Evolutionary conservation across 2,888 invertebrate genomes (phyloP).

Genomic region (Uloborus plumipes): DNA sequence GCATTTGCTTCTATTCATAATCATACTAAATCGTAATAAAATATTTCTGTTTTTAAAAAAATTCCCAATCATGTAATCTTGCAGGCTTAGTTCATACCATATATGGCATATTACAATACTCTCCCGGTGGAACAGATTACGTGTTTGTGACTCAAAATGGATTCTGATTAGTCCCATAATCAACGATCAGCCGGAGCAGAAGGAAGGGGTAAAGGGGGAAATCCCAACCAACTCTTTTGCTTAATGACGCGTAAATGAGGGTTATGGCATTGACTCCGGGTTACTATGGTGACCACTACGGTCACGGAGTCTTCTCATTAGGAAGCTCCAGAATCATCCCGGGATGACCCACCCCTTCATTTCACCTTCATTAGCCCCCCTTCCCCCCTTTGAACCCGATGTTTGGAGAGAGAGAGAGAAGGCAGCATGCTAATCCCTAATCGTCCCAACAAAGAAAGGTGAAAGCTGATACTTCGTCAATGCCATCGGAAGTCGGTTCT

Average conservation of each 20-base stretch:
- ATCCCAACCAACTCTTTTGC: conserved; percentile 27
- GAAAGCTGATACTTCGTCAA: no score
- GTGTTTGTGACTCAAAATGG: no score
- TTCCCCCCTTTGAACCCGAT: conserved; percentile 6
- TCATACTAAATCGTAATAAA: no score
- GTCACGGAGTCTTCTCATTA: conserved; percentile 29
- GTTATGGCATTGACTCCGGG: conserved; percentile 11
- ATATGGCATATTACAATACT: not conserved
- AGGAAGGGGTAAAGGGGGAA: not conserved
- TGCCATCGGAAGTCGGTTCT: no score
- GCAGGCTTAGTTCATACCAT: not conserved
- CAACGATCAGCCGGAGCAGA: conserved; percentile 32
- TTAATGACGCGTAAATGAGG: conserved; percentile 32
- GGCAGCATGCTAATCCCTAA: conserved; percentile 15
- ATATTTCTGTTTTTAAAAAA: no score
- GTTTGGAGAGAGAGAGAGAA: not conserved
- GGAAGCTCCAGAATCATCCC: conserved; percentile 23
- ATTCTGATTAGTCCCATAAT: conserved; percentile 37
- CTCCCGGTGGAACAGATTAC: not conserved
- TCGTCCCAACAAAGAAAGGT: not conserved
- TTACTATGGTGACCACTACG: conserved; percentile 46
- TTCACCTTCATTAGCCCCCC: not conserved
- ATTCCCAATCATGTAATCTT: no score
- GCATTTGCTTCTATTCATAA: no score
- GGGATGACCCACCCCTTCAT: not conserved